Conservation (phyloP, 2,888 invertebrate genomes). For the Geophilus truncorum region DNA sequence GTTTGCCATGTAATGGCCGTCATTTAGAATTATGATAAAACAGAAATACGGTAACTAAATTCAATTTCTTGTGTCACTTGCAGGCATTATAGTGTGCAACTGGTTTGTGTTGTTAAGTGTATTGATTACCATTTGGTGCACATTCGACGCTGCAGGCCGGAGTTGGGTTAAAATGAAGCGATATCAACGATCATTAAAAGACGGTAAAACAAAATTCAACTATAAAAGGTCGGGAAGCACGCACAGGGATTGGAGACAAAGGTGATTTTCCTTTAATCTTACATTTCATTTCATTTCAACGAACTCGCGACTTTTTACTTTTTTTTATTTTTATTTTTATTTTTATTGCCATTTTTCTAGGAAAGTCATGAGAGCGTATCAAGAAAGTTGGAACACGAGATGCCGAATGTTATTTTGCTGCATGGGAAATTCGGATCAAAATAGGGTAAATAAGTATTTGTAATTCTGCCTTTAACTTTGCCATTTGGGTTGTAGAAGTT, state of each 20-base stretch:
- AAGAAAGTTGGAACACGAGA: constrained; percentile 80
- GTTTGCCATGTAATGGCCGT: too few relatives aligned
- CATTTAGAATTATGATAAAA: too few relatives aligned
- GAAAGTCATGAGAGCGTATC: constrained; percentile 78
- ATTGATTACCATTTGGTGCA: constrained; percentile 74
- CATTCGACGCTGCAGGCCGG: constrained; percentile 78
- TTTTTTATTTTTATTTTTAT: background rate
- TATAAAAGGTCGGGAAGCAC: constrained; percentile 70
- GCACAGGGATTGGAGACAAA: constrained; percentile 73
- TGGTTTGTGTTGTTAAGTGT: constrained; percentile 68
- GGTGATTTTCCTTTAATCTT: constrained; percentile 54
- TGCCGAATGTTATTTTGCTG: constrained; percentile 77
- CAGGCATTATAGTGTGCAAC: constrained; percentile 71
- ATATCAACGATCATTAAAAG: constrained; percentile 74
- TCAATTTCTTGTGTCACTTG: constrained; percentile 35
- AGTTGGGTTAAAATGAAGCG: constrained; percentile 88
- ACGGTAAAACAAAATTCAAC: constrained; percentile 61
- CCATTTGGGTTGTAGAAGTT: background rate
- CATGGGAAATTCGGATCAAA: constrained; percentile 69
- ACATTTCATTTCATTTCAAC: too few relatives aligned
- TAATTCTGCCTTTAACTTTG: too few relatives aligned
- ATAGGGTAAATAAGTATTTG: constrained; percentile 59
- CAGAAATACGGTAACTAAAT: background rate
- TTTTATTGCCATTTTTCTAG: constrained; percentile 52
- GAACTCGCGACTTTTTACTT: too few relatives aligned